These are phyloP conservation scores for Ochropleura plecta DNA, from an alignment of 2,888 invertebrate genomes.

Conservation along the genomic window DNA sequence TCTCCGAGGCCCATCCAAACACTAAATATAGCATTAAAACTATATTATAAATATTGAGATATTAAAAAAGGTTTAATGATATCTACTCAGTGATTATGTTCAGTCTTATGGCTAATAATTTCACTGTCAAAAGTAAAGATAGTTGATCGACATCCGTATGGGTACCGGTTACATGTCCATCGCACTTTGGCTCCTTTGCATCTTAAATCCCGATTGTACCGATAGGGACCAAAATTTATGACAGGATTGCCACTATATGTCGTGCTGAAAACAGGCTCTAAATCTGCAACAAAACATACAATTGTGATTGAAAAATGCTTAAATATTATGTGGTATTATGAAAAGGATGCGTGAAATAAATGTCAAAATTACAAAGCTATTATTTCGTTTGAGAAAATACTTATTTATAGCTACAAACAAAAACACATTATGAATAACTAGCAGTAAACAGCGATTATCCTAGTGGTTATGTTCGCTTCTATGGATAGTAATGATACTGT, in stretches of 20 bases:
- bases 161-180: slow-evolving; percentile 39
- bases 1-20: no score
- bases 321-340: neutral
- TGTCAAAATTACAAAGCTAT: no score
- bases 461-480: slow-evolving; percentile 27
- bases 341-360: neutral
- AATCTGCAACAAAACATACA: slow-evolving; percentile 13
- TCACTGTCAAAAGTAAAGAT: slow-evolving; percentile 34
- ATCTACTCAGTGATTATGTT: slow-evolving; percentile 21
- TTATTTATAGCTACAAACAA: no score
- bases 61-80: neutral
- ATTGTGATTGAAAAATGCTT: neutral
- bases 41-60: no score
- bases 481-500: slow-evolving; percentile 24
- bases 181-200: slow-evolving; percentile 36
- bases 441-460: no score
- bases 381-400: no score
- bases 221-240: slow-evolving; percentile 36
- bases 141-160: slow-evolving; percentile 12
- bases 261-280: slow-evolving; percentile 39
- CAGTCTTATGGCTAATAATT: slow-evolving; percentile 1
- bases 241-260: slow-evolving; percentile 49
- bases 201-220: slow-evolving; percentile 40
- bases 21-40: neutral
- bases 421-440: no score